Conservation (phyloP, 2,888 invertebrate species). For the Drosophila birchii region DNA sequence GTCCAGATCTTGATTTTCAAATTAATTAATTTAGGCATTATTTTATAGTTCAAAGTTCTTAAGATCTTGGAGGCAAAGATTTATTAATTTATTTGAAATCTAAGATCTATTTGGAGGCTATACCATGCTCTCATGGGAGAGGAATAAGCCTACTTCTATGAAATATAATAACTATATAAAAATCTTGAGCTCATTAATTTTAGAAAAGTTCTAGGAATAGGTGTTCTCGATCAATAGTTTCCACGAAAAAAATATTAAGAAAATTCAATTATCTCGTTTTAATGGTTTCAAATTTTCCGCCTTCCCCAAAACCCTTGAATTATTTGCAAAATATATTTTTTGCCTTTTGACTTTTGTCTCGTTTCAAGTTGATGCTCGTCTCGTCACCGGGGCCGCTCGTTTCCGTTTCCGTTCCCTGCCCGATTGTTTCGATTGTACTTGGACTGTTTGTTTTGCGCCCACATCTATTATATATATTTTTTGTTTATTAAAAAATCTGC, state of each 20-base stretch:
- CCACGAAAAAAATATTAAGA: not conserved
- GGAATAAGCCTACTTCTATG: no score
- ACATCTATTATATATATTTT: conserved; percentile 27
- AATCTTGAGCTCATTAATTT: no score
- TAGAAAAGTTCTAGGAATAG: no score
- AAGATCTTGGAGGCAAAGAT: no score
- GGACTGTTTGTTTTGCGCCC: conserved; percentile 27
- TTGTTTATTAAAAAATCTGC: conserved; percentile 29
- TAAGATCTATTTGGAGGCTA: no score
- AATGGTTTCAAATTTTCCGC: no score
- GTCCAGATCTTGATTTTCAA: not conserved
- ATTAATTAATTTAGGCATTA: no score
- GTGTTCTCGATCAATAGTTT: no score
- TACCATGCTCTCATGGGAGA: no score
- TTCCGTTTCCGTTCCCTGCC: conserved; percentile 13
- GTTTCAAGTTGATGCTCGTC: conserved; percentile 3
- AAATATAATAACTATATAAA: no score
- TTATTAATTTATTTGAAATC: no score
- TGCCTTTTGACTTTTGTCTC: conserved; percentile 14
- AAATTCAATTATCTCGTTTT: not conserved
- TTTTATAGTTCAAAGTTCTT: no score
- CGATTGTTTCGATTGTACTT: conserved; percentile 9
- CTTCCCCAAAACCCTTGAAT: not conserved
- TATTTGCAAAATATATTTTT: conserved; percentile 4
- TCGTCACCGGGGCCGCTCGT: conserved; percentile 10